These are phyloP conservation scores for Harpalus rufipes DNA, from an alignment of 2,888 invertebrate species.

Conservation along the genomic window DNA sequence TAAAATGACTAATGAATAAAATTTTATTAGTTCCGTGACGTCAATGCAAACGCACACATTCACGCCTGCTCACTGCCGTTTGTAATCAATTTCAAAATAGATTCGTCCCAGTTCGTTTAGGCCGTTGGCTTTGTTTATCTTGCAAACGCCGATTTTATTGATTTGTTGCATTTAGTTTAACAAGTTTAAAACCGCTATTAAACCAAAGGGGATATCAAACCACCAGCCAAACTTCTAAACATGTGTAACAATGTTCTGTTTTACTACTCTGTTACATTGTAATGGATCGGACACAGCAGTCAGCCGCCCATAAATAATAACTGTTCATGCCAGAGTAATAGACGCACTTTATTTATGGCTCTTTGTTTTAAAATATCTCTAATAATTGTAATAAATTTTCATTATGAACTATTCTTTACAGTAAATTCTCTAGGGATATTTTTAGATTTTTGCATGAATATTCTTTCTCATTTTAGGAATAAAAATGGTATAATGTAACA, in stretches of 20 bases:
- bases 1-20: slow-evolving; percentile 64
- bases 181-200: slow-evolving; percentile 25
- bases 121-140: slow-evolving; percentile 52
- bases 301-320: not conserved
- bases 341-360: not conserved
- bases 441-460: no score
- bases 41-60: slow-evolving; percentile 58
- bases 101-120: slow-evolving; percentile 47
- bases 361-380: not conserved
- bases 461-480: no score
- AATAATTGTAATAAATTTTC: not conserved
- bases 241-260: slow-evolving; percentile 3
- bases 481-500: no score
- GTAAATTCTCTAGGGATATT: no score
- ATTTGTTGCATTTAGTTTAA: slow-evolving; percentile 21
- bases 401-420: no score
- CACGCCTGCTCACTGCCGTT: slow-evolving; percentile 42
- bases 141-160: slow-evolving; percentile 30
- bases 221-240: not conserved
- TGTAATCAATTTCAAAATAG: slow-evolving; percentile 64
- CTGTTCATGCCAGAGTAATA: not conserved
- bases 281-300: not conserved
- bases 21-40: slow-evolving; percentile 64
- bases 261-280: not conserved
- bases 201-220: slow-evolving; percentile 8